phyloP scores from a whole-genome alignment of 2,113 vertebrate species.

The Campylomormyrus tamandua region DNA sequence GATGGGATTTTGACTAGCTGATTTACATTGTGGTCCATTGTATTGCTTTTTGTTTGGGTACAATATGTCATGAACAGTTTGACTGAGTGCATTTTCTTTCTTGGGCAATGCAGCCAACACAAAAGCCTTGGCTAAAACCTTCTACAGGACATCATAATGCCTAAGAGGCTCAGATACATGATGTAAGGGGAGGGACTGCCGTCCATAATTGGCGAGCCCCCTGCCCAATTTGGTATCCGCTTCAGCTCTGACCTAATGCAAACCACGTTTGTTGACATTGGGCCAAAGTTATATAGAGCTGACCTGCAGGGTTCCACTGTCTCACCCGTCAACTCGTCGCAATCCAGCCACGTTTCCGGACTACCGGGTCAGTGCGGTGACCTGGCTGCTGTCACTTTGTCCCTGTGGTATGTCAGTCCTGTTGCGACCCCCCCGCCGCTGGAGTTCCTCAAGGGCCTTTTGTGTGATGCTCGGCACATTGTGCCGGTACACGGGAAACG shows the following conservation, averaged over 20 bases:
- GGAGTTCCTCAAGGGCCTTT: constrained; percentile 13
- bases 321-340: constrained; percentile 28
- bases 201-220: constrained; percentile 47
- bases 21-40: background rate
- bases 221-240: constrained; percentile 52
- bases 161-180: constrained; percentile 29
- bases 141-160: constrained; percentile 29
- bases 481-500: constrained; percentile 12
- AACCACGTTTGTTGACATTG: constrained; percentile 52
- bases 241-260: constrained; percentile 44
- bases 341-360: constrained; percentile 12
- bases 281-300: constrained; percentile 47
- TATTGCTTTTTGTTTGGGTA: constrained; percentile 7
- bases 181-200: constrained; percentile 14
- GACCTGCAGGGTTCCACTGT: constrained; percentile 35
- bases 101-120: background rate
- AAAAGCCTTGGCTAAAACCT: constrained; percentile 33
- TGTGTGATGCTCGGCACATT: constrained; percentile 11
- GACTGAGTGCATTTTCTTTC: background rate
- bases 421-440: background rate
- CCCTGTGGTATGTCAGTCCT: background rate
- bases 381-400: background rate
- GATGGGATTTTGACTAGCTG: background rate
- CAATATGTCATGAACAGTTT: constrained; percentile 29
- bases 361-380: background rate